Evolutionary conservation across 2,888 invertebrate genomes (phyloP), one percentile per base, ranked within the genome.

Genomic region (Agriotes lineatus): DNA sequence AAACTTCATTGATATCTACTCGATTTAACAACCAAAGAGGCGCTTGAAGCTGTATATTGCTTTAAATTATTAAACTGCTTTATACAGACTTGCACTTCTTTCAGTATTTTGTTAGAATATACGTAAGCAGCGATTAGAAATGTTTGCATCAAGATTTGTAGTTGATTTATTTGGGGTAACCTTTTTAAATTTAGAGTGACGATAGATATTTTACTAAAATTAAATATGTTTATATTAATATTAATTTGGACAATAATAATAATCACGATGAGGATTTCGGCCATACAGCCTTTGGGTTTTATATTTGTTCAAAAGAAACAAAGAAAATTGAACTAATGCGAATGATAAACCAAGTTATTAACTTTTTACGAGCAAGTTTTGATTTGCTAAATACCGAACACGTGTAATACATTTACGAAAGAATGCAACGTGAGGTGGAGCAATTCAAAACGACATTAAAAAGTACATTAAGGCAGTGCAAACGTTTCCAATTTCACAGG

Each of bases 21-120:
- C 14, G 9, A 52, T 25, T 52, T 16, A 33, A 52, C 42, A 60
- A 82, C 83, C 84, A 83, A 84, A 84, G 83, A 82, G 80, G 79
- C 75, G 82, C 82, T 80, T 80, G 77, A 74, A 74, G 81, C 82
- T 83, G 83, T 83, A 83, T 80, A 81, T 82, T 79, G 82, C 83
- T 82, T 83, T 83, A 82, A 83, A 74, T 83, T 83, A 83, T 83
- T 82, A 61, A 61, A 72, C 70, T 67, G 74, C 76, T 75, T 72
- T 74, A 77, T 79, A 79, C 79, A 80, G 74, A 72, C 73, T 72
- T 66, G 76, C 77, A 67, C 74, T 78, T 76, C 75, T 74, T 71
- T 63, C 54, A 56, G 33, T 30, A 33, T 18, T 52, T 50, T 16
- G 1, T 52, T 33, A 33, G 19, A 62, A 59, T 33, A 45, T 59